Evolutionary conservation across 2,888 invertebrate species (phyloP), one percentile per base, ranked within the genome.

Genomic region (Hirtodrosophila duncani): DNA sequence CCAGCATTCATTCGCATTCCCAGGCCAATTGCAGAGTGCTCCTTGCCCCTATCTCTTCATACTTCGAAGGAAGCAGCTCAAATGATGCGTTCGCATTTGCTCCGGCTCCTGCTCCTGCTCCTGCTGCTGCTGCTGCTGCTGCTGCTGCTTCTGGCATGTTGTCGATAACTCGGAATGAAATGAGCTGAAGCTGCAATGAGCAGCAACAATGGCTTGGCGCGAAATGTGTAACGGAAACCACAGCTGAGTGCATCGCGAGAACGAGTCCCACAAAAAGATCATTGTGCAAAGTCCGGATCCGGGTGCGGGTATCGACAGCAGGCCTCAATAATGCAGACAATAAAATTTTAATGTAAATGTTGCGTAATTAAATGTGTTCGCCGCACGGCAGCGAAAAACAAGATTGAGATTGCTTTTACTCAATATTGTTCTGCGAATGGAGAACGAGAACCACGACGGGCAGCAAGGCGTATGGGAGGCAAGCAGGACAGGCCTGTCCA

Each of bases 331-430:
- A 58, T 63, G 55, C 61, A 56, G 50, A 41, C 74, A 66, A 71
- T 71, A 66, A 72, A 71, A 74, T 66, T 69, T 78, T 78, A 78
- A 71, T 74, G 70, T 46, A 58, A 74, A 78, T 78, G 60, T 60
- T 51, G 49, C 45, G 59, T 44, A 57, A 64, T 56, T 69, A 71
- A 70, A 60, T 59, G 60, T 59, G 36, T 24, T 50, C 39, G 41
- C 41, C 57, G 44, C 42, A 39, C 20, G 21, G 42, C 57, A 58
- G 34, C 45, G 39, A 24, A 44, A 60, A 53, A 56, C 49, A 44
- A 48, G 53, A 66, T 69, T 58, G 69, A 48, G 62, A 55, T 57
- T 27, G 55, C 39, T 45, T 43, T 41, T 38, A 11, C 45, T 34
- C 14, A 33, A 33, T 21, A 34, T 45, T 39, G 46, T 13, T 8